A percentile compares a stretch with the other conserved stretches of the same genome.
Conservation (phyloP, 2,888 invertebrate genomes). For the Netelia inedita region DNA sequence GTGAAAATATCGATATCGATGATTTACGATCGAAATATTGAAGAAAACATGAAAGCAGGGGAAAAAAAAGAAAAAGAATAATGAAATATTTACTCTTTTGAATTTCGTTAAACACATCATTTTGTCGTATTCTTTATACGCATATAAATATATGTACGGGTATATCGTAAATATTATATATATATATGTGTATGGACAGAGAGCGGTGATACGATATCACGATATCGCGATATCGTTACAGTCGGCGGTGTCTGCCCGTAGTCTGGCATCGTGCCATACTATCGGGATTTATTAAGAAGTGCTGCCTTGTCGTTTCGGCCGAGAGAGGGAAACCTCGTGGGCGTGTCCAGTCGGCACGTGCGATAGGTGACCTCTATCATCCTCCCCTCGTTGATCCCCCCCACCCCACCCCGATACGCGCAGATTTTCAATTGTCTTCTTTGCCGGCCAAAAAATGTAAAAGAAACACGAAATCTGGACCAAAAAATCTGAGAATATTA, state of each 20-base stretch:
- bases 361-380: conserved; percentile 48
- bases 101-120: no score
- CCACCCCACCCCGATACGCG: neutral
- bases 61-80: no score
- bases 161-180: neutral
- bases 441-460: neutral
- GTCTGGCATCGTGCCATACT: conserved; percentile 75
- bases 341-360: conserved; percentile 56
- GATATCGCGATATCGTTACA: conserved; percentile 31
- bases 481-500: neutral
- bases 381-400: neutral
- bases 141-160: neutral
- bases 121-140: neutral
- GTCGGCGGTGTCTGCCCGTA: neutral
- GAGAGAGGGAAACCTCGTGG: conserved; percentile 64
- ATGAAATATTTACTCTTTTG: no score
- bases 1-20: no score
- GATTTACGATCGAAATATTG: no score
- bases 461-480: neutral
- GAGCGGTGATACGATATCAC: neutral
- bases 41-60: neutral
- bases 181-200: neutral
- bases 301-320: conserved; percentile 67
- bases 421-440: neutral
- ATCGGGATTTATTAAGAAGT: conserved; percentile 75